A percentile compares a stretch with the other conserved stretches of the same genome.
Evolutionary conservation across 1,140 invertebrate genomes (phyloP).

Genomic region (Pseudomyrmex flavicornis): DNA sequence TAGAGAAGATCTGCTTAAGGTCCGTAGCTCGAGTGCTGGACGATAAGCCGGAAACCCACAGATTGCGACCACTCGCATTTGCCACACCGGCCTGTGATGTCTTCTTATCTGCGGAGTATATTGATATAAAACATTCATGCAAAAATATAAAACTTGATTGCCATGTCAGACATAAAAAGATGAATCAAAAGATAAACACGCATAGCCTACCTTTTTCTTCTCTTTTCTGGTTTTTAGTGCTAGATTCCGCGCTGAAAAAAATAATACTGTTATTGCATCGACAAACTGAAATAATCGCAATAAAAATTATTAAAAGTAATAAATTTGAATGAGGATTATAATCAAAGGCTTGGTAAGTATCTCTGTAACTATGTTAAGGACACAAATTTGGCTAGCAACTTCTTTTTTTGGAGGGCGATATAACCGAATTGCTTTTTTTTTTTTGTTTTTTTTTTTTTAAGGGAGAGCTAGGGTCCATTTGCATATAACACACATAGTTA

Average conservation of each 20-base stretch:
- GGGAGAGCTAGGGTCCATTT: slow-evolving; percentile 28
- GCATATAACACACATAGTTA: slow-evolving; percentile 29
- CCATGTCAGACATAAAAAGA: background rate
- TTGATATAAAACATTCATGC: background rate
- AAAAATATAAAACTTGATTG: background rate
- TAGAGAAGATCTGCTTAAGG: slow-evolving; percentile 95
- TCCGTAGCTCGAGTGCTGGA: slow-evolving; percentile 95
- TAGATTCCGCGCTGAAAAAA: slow-evolving; percentile 81
- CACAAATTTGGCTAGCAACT: slow-evolving; percentile 84
- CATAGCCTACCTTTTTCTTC: slow-evolving; percentile 82
- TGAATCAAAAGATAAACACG: slow-evolving; percentile 1
- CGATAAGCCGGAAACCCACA: slow-evolving; percentile 97
- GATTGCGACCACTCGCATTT: slow-evolving; percentile 88
- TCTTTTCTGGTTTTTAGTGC: slow-evolving; percentile 80
- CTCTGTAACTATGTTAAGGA: slow-evolving; percentile 84
- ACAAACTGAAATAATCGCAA: background rate
- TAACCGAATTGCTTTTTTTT: slow-evolving; percentile 15
- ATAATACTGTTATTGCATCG: slow-evolving; percentile 53
- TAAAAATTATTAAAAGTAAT: slow-evolving; percentile 61
- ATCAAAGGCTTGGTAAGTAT: slow-evolving; percentile 79
- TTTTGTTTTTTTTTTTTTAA: slow-evolving; percentile 37
- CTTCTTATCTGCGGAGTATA: slow-evolving; percentile 80
- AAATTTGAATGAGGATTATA: slow-evolving; percentile 65
- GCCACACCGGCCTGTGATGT: slow-evolving; percentile 74
- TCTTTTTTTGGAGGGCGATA: slow-evolving; percentile 37